phyloP scores from a whole-genome alignment of 2,888 invertebrate genomes.

The Hetaerina titia region DNA sequence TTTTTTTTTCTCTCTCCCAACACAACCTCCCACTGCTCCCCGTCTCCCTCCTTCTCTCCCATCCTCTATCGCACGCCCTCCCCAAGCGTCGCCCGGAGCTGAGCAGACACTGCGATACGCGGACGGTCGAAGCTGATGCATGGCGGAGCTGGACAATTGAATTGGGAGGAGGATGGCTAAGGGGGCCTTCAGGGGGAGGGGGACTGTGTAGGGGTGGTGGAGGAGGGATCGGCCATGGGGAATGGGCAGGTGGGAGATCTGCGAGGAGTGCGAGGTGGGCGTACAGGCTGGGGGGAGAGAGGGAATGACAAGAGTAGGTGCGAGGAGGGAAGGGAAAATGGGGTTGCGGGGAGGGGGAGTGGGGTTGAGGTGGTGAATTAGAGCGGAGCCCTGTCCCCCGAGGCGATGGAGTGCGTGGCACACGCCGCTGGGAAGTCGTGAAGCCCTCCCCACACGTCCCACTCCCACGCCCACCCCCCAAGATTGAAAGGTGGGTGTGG shows the following conservation, averaged over 20 bases:
- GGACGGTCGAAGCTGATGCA: slow-evolving; percentile 50
- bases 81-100: not conserved
- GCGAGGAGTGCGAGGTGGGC: not conserved
- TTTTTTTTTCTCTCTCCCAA: not conserved
- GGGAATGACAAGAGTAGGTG: not conserved
- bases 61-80: slow-evolving; percentile 11
- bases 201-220: not conserved
- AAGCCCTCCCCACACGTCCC: not conserved
- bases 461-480: not conserved
- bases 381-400: not conserved
- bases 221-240: not conserved
- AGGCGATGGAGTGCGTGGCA: not conserved
- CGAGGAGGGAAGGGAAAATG: not conserved
- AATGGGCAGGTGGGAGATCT: not conserved
- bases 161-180: not conserved
- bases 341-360: not conserved
- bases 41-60: not conserved
- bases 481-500: not conserved
- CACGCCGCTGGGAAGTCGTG: not conserved
- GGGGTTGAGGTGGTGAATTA: not conserved
- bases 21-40: not conserved
- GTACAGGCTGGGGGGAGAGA: not conserved
- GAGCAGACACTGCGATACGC: slow-evolving; percentile 36
- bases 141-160: slow-evolving; percentile 63
- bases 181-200: not conserved